Percentiles rank a stretch among this genome's conserved stretches.
These are phyloP conservation scores for Syrmaticus mikado DNA, from an alignment of 2,113 vertebrate genomes.

Conservation along the genomic window DNA sequence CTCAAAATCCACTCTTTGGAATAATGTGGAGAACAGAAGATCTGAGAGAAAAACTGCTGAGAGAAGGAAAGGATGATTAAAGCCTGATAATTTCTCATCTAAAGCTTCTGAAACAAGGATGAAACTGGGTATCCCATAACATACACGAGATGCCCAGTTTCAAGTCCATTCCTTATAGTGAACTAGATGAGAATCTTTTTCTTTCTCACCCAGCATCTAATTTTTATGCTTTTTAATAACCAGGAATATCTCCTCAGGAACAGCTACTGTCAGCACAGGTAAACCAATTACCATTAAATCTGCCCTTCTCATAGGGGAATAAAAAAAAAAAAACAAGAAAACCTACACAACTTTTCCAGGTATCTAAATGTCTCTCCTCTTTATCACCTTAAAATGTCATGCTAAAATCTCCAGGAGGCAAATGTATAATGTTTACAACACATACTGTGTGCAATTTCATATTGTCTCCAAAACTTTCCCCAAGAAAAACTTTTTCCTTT, in stretches of 20 bases:
- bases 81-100: not conserved
- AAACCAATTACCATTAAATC: not conserved
- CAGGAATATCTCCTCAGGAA: not conserved
- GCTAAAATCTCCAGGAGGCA: not conserved
- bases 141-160: accelerated
- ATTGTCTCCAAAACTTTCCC: not conserved
- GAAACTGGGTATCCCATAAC: not conserved
- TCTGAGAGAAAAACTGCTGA: not conserved
- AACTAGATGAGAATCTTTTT: not conserved
- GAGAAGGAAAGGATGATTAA: not conserved
- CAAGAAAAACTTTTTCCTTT: not conserved
- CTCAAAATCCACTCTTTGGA: not conserved
- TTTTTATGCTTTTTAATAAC: not conserved
- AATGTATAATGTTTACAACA: not conserved
- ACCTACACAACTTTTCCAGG: not conserved
- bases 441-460: not conserved
- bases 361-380: not conserved
- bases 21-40: not conserved
- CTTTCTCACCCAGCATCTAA: not conserved
- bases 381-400: not conserved
- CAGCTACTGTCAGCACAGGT: not conserved
- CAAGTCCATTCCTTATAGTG: not conserved
- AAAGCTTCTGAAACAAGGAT: not conserved
- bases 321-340: not conserved
- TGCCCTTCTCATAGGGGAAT: not conserved